These are phyloP conservation scores for Conchocele bisecta DNA, from an alignment of 2,888 invertebrate species.

Conservation along the genomic window DNA sequence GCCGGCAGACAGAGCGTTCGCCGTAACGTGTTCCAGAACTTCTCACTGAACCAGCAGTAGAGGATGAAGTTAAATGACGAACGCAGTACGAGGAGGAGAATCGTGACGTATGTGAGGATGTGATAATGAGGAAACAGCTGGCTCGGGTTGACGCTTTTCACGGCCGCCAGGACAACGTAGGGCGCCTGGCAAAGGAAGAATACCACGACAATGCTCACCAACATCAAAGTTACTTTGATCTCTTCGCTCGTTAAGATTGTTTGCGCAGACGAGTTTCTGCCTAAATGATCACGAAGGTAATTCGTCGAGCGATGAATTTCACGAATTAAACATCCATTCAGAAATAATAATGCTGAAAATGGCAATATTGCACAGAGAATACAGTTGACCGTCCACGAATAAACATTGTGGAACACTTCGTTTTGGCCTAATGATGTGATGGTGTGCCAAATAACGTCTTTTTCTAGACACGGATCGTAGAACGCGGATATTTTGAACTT, in stretches of 20 bases:
- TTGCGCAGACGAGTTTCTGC: conserved; percentile 63
- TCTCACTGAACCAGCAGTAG: conserved; percentile 82
- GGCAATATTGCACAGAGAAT: conserved; percentile 74
- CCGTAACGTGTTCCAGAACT: conserved; percentile 81
- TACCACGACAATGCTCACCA: conserved; percentile 78
- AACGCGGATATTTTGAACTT: conserved; percentile 59
- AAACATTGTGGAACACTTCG: conserved; percentile 54
- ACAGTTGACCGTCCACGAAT: conserved; percentile 70
- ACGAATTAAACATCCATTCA: conserved; percentile 77
- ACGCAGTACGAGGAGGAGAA: conserved; percentile 73
- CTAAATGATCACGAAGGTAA: conserved; percentile 75
- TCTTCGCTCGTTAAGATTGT: conserved; percentile 77
- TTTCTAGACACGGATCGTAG: conserved; percentile 26
- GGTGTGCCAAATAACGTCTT: conserved; percentile 42
- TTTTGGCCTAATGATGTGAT: conserved; percentile 59
- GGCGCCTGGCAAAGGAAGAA: conserved; percentile 80
- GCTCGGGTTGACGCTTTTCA: conserved; percentile 40
- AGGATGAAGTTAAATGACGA: conserved; percentile 81
- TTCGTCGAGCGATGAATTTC: conserved; percentile 79
- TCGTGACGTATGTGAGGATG: conserved; percentile 46
- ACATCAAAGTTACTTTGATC: conserved; percentile 80
- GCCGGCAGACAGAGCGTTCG: conserved; percentile 73
- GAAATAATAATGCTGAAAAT: conserved; percentile 71
- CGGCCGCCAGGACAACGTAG: conserved; percentile 63
- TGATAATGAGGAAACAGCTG: conserved; percentile 27